Conservation (phyloP, 2,113 vertebrate genomes). For the Brachyhypopomus gauderio region DNA sequence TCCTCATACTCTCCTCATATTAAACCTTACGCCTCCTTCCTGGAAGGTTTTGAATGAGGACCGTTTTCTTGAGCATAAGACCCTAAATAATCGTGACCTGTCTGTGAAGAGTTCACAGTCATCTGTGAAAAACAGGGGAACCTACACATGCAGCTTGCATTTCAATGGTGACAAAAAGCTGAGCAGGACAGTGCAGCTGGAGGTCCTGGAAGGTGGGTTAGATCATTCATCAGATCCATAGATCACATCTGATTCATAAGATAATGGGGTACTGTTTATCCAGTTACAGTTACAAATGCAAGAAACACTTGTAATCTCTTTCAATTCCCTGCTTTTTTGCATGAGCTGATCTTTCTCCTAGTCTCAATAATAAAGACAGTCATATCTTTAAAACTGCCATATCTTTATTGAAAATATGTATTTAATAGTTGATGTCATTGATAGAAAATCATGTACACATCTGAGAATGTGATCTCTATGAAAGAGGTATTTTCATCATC, state of each 20-base stretch:
- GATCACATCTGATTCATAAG: not conserved
- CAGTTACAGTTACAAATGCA: too few relatives aligned
- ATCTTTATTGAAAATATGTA: too few relatives aligned
- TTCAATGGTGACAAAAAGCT: conserved; percentile 17
- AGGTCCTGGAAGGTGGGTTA: conserved; percentile 70
- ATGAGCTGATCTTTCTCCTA: too few relatives aligned
- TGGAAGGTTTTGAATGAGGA: not conserved
- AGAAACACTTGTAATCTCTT: too few relatives aligned
- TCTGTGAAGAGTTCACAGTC: conserved; percentile 38
- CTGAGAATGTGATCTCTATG: too few relatives aligned
- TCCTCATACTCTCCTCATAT: conserved; percentile 22
- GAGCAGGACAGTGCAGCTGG: conserved; percentile 39
- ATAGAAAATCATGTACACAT: too few relatives aligned
- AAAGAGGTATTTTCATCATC: too few relatives aligned
- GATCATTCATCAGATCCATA: not conserved
- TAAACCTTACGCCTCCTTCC: not conserved
- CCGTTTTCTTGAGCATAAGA: rapidly evolving
- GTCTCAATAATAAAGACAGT: too few relatives aligned
- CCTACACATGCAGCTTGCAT: conserved; percentile 59
- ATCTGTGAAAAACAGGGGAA: conserved; percentile 47
- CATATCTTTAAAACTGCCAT: too few relatives aligned
- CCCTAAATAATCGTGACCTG: conserved; percentile 12
- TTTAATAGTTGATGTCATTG: too few relatives aligned
- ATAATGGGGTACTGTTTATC: too few relatives aligned
- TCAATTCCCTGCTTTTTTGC: too few relatives aligned